A percentile compares a stretch with the other conserved stretches of the same genome.
Evolutionary conservation across 2,888 invertebrate genomes (phyloP).

Genomic region (Agonopterix heracliana): DNA sequence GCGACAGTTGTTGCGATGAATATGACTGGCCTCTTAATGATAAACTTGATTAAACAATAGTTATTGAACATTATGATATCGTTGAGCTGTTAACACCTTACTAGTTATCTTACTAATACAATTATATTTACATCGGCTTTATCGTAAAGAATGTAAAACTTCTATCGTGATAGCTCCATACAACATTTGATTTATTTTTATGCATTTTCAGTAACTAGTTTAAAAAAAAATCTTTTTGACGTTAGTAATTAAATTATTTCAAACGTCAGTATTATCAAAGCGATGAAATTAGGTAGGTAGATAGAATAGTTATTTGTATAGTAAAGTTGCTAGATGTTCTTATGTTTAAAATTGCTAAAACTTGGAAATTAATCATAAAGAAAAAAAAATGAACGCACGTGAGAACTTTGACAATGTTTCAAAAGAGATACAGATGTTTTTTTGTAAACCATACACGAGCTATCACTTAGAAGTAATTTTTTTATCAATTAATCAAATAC

Average conservation of each 20-base stretch:
- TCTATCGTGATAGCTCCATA: constrained; percentile 28
- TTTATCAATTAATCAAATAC: constrained; percentile 34
- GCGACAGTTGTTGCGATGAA: no score
- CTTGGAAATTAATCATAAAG: no score
- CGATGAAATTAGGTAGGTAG: no score
- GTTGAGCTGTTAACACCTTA: constrained; percentile 69
- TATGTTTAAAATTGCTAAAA: no score
- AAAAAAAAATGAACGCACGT: no score
- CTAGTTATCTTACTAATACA: constrained; percentile 48
- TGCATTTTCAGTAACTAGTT: not conserved
- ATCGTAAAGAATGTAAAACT: constrained; percentile 18
- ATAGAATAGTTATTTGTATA: no score
- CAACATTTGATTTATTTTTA: not conserved
- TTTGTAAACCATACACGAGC: constrained; percentile 10
- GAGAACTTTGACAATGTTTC: no score
- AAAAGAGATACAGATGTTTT: no score
- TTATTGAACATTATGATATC: constrained; percentile 56
- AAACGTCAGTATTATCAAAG: no score
- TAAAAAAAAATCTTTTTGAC: no score
- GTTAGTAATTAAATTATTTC: no score
- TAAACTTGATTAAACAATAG: constrained; percentile 48
- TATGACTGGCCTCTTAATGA: constrained; percentile 41
- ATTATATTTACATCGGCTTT: constrained; percentile 41
- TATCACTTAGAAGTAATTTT: constrained; percentile 17
- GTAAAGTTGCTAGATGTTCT: no score